Percentiles rank a stretch among this genome's conserved stretches.
phyloP scores from a whole-genome alignment of 2,888 invertebrate genomes.

The Mamestra brassicae region DNA sequence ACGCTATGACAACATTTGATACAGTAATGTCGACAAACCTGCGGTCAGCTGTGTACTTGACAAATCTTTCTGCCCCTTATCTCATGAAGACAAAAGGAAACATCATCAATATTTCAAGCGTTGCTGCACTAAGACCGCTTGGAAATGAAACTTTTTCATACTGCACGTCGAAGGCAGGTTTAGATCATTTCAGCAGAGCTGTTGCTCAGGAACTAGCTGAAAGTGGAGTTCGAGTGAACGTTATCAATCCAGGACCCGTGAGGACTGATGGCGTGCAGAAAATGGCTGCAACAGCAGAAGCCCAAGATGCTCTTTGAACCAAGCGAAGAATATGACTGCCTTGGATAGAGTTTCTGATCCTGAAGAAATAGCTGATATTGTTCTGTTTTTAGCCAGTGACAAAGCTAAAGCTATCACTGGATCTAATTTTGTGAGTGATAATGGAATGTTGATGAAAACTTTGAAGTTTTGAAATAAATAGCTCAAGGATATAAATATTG shows the following conservation, averaged over 20 bases:
- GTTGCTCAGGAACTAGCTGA: slow-evolving; percentile 92
- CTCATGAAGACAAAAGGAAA: slow-evolving; percentile 83
- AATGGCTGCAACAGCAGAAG: slow-evolving; percentile 1
- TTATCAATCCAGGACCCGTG: slow-evolving; percentile 64
- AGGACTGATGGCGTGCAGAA: slow-evolving; percentile 36
- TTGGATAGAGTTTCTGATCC: slow-evolving; percentile 53
- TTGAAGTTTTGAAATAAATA: background rate
- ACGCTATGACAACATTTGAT: slow-evolving; percentile 45
- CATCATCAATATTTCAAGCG: slow-evolving; percentile 93
- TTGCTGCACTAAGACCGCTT: slow-evolving; percentile 13
- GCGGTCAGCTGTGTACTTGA: slow-evolving; percentile 43
- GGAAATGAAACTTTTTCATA: slow-evolving; percentile 38
- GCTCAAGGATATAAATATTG: no score
- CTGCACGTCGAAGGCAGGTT: slow-evolving; percentile 63
- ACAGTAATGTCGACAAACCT: slow-evolving; percentile 47
- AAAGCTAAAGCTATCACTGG: slow-evolving; percentile 68
- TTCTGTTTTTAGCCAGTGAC: slow-evolving; percentile 67
- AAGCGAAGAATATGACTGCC: background rate
- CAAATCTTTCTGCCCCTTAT: slow-evolving; percentile 59
- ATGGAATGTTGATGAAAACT: slow-evolving; percentile 36
- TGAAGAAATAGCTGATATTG: slow-evolving; percentile 68
- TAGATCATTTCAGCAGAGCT: slow-evolving; percentile 66
- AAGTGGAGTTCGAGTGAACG: slow-evolving; percentile 93
- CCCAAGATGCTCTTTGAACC: slow-evolving; percentile 6
- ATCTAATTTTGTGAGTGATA: slow-evolving; percentile 55